Evolutionary conservation across 2,888 invertebrate species (phyloP), one percentile per base, ranked within the genome.

Genomic region (Brachyptera putata): DNA sequence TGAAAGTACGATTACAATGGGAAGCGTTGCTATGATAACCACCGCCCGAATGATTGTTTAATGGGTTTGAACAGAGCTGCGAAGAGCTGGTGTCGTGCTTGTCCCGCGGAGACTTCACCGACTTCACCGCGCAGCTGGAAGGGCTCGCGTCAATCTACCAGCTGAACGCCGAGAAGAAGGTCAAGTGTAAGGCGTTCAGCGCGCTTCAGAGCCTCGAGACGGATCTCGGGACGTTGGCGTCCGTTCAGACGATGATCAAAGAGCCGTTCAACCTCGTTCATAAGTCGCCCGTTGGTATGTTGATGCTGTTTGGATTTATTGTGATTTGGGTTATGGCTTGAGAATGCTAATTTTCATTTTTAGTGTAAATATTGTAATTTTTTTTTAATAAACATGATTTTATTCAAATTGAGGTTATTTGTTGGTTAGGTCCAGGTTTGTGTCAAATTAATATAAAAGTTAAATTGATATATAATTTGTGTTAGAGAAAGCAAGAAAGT

Each of bases 111-210:
- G 93, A 96, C 75, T 95, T 95, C 75, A 83, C 87, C 1, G 95
- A 95, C 75, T 95, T 97, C 71, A 90, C 93, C 1, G 85, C 88
- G 5, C 96, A 97, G 73, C 75, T 97, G n/a, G 93, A 95, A 74
- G 82, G 94, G 0, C 80, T 95, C 18, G 87, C 90, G 18, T 89
- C 93, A 14, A 94, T 96, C 61, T 97, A 96, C 74, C 92, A 95
- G 72, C 78, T 97, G 11, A 93, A 92, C 77, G 93, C 94, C 9
- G 96, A 97, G 71, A 95, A 95, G 72, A 95, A 94, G 76, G 86
- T 93, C 7, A 96, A 95, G 77, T 89, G 87, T 66, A 95, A 95
- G 78, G 95, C 95, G 1, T 95, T 92, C 72, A 88, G 90, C 70
- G 94, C 95, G 13, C 77, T 97, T 56, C 92, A 93, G 72, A 92